phyloP scores from a whole-genome alignment of 1,140 invertebrate species.

The Drosophila equinoxialis region DNA sequence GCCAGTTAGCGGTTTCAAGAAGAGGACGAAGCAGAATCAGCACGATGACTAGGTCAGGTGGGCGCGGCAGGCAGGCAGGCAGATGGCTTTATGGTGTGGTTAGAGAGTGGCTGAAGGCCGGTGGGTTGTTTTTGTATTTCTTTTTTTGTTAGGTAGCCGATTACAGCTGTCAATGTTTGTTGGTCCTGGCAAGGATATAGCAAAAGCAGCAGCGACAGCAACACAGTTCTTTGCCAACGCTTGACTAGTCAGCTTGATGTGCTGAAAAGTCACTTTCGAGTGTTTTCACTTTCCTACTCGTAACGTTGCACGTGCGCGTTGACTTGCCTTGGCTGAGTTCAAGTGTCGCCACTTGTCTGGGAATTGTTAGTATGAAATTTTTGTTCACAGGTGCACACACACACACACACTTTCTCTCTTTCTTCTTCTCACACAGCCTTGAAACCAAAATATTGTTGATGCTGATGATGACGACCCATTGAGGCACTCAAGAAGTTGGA shows the following conservation, averaged over 20 bases:
- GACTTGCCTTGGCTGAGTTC: conserved; percentile 26
- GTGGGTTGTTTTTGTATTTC: neutral
- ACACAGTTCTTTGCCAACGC: conserved; percentile 40
- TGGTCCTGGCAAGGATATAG: conserved; percentile 50
- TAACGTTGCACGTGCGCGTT: conserved; percentile 69
- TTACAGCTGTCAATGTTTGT: conserved; percentile 38
- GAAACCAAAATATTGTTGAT: conserved; percentile 28
- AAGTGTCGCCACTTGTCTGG: conserved; percentile 64
- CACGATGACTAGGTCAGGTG: conserved; percentile 47
- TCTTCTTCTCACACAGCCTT: conserved; percentile 50
- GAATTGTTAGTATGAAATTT: conserved; percentile 47
- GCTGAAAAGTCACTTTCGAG: conserved; percentile 72
- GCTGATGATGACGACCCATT: conserved; percentile 31
- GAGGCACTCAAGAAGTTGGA: conserved; percentile 34
- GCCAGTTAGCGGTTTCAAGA: conserved; percentile 52
- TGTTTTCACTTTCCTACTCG: conserved; percentile 68
- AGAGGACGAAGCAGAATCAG: neutral
- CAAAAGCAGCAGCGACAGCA: neutral
- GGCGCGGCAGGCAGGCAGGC: conserved; percentile 20
- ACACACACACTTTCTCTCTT: conserved; percentile 17
- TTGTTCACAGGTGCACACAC: conserved; percentile 38
- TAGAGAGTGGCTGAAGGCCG: conserved; percentile 7
- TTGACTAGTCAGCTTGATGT: conserved; percentile 59
- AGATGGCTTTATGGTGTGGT: neutral
- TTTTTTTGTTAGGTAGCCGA: conserved; percentile 10